Evolutionary conservation across 1,140 invertebrate genomes (phyloP).

Genomic region (Frieseomelitta varia): DNA sequence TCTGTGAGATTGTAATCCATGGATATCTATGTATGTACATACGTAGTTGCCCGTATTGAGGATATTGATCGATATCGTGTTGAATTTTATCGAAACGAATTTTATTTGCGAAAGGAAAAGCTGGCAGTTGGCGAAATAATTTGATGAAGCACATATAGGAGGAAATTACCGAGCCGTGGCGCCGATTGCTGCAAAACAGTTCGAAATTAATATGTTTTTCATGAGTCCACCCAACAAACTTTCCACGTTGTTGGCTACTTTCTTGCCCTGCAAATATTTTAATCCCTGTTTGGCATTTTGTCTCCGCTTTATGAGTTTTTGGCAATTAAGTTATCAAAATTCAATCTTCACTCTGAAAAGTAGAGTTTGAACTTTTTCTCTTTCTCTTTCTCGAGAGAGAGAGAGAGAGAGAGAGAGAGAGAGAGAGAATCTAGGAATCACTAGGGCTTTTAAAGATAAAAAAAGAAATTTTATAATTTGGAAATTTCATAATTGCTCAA

Average conservation of each 20-base stretch:
- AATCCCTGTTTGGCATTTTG: not conserved
- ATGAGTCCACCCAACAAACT: not conserved
- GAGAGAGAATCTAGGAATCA: too few relatives aligned
- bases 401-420: too few relatives aligned
- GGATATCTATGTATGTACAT: not conserved
- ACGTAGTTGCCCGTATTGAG: too few relatives aligned
- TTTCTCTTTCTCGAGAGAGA: too few relatives aligned
- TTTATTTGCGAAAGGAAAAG: not conserved
- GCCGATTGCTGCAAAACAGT: not conserved
- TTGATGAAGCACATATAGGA: not conserved
- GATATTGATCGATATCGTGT: not conserved
- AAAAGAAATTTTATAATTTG: too few relatives aligned
- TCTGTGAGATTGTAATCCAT: not conserved
- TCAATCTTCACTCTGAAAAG: not conserved
- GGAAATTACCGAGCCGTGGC: not conserved
- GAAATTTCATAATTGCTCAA: too few relatives aligned
- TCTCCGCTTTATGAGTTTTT: too few relatives aligned
- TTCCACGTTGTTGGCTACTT: too few relatives aligned
- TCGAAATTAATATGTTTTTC: not conserved
- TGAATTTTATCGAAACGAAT: not conserved
- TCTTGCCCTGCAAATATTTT: too few relatives aligned
- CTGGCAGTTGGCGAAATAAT: not conserved
- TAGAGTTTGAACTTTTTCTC: not conserved
- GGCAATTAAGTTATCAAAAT: not conserved
- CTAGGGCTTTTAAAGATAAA: too few relatives aligned